Evolutionary conservation across 2,888 invertebrate genomes (phyloP), one percentile per base, ranked within the genome.

Genomic region (Ennomos erosarius): DNA sequence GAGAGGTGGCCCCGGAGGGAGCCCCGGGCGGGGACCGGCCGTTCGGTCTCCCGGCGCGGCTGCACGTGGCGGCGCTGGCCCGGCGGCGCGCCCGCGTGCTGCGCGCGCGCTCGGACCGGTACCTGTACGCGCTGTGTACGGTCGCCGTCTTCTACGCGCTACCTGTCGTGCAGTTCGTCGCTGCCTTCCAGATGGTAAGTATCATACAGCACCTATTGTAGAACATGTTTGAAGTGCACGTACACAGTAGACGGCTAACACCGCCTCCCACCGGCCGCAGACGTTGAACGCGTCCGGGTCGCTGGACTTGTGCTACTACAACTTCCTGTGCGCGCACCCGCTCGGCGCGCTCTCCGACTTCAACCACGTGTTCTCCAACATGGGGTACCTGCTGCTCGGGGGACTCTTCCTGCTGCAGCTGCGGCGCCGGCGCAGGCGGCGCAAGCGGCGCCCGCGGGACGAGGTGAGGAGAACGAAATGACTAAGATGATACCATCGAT

Each of bases 241-340:
- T n/a, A n/a, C n/a, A n/a, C n/a, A n/a, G n/a, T n/a, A n/a, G n/a
- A n/a, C n/a, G n/a, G n/a, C n/a, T n/a, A n/a, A n/a, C n/a, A n/a
- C n/a, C n/a, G n/a, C n/a, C n/a, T n/a, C n/a, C n/a, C n/a, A n/a
- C n/a, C n/a, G n/a, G n/a, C n/a, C n/a, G 58, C 85, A 97, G 95
- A 92, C 96, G 1, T 84, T 97, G 71, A 95, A 96, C 82, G 89
- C 94, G 61, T 96, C 97, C 0, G 98, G 98, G n/a, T 95, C 98
- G 81, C 95, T 97, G 84, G 98, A 98, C 91, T 89, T 96, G 65
- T 98, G 98, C 88, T 98, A 97, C 88, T 98, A 97, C 91, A 98
- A 98, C 88, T 98, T 97, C 89, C 90, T 96, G 62, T 98, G 98
- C 87, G 95, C 97, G 37, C 96, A 97, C 88, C 97, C 97, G 0